Evolutionary conservation across 2,797 vertebrate species (phyloP), one percentile per base, ranked within the genome.

Genomic region (Mormyrops boulengeri): DNA sequence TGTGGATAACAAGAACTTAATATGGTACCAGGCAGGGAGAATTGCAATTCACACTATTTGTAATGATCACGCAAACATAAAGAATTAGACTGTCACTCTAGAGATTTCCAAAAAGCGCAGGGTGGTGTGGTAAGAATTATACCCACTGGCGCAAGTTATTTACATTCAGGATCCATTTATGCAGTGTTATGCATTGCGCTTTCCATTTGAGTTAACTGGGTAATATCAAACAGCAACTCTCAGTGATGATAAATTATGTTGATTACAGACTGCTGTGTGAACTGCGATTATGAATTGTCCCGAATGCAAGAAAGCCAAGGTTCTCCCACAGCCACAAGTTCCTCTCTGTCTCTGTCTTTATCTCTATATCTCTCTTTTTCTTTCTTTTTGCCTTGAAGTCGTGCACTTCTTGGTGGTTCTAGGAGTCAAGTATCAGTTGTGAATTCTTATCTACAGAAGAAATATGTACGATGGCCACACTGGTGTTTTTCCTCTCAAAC

Each of bases 1-100:
- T 52, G 60, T 19, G 85, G 85, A 57, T 89, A 89, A 89, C 89
- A 89, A 89, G 89, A 87, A 77, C 87, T 89, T 89, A 88, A 90
- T 88, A 86, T 88, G 89, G 52, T 82, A 49, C 34, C 86, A 84
- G 66, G 69, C 85, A 88, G 86, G 85, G 52, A 80, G 66, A 88
- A 77, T 19, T 87, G 89, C 85, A 88, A 82, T 90, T 88, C 89
- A 90, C 73, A 88, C 89, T 90, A 88, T 90, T 89, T 90, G 85
- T 90, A 90, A 90, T 90, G 86, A 90, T 90, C 88, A 90, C 38
- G 30, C 66, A 86, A 90, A 90, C 69, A 50, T 90, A 90, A 90
- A 90, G 86, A 90, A 90, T 90, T 90, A 90, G 49, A 60, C 89
- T 90, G 89, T 90, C 89, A 90, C 30, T 90, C 82, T 19, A n/a